Evolutionary conservation across 2,113 vertebrate genomes (phyloP), one percentile per base, ranked within the genome.

Genomic region (Gobio gobio): DNA sequence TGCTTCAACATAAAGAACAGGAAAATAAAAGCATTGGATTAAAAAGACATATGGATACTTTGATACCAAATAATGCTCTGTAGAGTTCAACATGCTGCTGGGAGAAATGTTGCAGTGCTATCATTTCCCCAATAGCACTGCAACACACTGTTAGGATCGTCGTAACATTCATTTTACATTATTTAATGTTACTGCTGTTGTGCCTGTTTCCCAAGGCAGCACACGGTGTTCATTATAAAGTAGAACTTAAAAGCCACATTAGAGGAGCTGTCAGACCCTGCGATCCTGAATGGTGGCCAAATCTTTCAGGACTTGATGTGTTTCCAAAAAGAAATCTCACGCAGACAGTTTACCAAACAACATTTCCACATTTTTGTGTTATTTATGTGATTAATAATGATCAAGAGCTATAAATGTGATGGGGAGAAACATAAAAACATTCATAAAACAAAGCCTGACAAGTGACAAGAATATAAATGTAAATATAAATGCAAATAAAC

Each of bases 221-320:
- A 51, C 45, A 82, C 45, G 24, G 45, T 82, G 79, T 82, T 82
- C 79, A 82, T 82, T 82, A 82, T 54, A 33, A 68, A 54, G 79
- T 22, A 54, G 63, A 82, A 68, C 79, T 82, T 82, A 82, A 82
- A 82, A 82, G 63, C 79, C 61, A 68, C 78, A 81, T 81, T 81
- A 81, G 9, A 81, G 16, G 10, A 63, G 26, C 79, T 68, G 79
- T 68, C 61, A 82, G 45, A 33, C 63, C 63, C 43, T 10, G 4
- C 10, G 45, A 82, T 68, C 9, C 63, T 82, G 63, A 36, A 82
- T 4, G 10, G 45, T 29, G 26, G 61, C 79, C 79, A 82, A 68
- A 82, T 49, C 45, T 22, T 77, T 84, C 24, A 84, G 56, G 40
- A 63, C 73, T 76, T 84, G 56, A 75, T 77, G 56, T 51, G 14